A percentile compares a stretch with the other conserved stretches of the same genome.
Evolutionary conservation across 2,797 vertebrate species (phyloP).

Genomic region (Tragopan temminckii): DNA sequence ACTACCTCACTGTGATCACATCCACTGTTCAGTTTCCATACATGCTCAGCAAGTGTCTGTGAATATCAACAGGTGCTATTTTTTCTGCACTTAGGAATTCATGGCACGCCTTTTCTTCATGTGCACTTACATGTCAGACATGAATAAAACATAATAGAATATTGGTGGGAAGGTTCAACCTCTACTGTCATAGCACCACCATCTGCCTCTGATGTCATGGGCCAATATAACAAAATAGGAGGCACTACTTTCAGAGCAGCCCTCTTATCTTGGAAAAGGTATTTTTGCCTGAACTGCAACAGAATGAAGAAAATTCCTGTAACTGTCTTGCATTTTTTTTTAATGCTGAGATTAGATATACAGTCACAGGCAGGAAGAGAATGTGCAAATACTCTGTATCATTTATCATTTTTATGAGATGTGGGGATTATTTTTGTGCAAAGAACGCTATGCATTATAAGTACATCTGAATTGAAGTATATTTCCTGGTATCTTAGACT

Average conservation of each 20-base stretch:
- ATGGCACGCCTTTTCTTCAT: no score
- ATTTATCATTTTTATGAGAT: conserved; percentile 68
- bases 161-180: no score
- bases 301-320: conserved; percentile 48
- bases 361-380: conserved; percentile 57
- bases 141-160: no score
- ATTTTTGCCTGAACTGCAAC: conserved; percentile 22
- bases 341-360: conserved; percentile 65
- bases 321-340: conserved; percentile 49
- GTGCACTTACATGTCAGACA: no score
- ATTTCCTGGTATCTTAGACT: conserved; percentile 28
- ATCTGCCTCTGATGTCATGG: no score
- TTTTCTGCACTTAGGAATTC: no score
- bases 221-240: background rate
- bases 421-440: conserved; percentile 45
- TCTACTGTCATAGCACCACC: no score
- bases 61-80: no score
- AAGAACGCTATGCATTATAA: conserved; percentile 53
- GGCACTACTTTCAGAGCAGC: background rate
- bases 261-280: conserved; percentile 6
- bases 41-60: no score
- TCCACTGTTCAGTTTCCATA: no score
- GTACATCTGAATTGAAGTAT: conserved; percentile 61
- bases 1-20: no score
- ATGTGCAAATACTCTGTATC: conserved; percentile 45